A percentile compares a stretch with the other conserved stretches of the same genome.
Conservation (phyloP, 2,113 vertebrate species). For the Mirounga angustirostris region DNA sequence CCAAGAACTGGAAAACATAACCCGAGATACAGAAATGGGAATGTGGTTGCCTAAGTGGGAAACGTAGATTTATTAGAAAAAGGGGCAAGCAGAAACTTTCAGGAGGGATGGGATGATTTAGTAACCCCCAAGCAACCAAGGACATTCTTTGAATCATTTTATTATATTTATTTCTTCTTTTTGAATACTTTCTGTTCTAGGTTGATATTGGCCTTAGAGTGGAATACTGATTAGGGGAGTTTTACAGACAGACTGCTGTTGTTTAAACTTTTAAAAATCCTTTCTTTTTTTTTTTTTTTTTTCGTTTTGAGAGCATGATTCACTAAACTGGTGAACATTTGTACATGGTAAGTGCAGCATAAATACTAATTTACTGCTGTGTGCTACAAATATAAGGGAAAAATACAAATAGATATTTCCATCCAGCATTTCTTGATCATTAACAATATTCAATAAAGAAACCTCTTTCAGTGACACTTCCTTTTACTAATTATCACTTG, state of each 20-base stretch:
- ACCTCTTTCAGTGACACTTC: background rate
- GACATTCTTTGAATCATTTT: background rate
- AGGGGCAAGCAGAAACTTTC: background rate
- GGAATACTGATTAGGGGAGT: background rate
- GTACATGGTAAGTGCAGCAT: background rate
- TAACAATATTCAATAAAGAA: slow-evolving; percentile 29
- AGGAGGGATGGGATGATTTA: background rate
- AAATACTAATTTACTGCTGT: background rate
- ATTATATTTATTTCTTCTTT: background rate
- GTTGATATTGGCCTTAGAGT: background rate
- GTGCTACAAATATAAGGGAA: background rate
- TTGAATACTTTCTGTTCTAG: background rate
- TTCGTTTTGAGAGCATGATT: background rate
- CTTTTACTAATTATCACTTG: slow-evolving; percentile 44
- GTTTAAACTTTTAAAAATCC: background rate
- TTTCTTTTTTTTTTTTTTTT: slow-evolving; percentile 14
- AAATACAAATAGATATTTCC: background rate
- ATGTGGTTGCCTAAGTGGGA: background rate
- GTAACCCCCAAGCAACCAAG: background rate
- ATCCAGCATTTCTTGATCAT: background rate
- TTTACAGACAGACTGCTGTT: background rate
- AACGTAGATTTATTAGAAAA: background rate
- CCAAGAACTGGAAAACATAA: background rate
- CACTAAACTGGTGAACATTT: background rate
- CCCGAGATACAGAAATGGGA: background rate